A percentile compares a stretch with the other conserved stretches of the same genome.
Conservation (phyloP, 2,888 invertebrate species). For the Crepidodera aurea region DNA sequence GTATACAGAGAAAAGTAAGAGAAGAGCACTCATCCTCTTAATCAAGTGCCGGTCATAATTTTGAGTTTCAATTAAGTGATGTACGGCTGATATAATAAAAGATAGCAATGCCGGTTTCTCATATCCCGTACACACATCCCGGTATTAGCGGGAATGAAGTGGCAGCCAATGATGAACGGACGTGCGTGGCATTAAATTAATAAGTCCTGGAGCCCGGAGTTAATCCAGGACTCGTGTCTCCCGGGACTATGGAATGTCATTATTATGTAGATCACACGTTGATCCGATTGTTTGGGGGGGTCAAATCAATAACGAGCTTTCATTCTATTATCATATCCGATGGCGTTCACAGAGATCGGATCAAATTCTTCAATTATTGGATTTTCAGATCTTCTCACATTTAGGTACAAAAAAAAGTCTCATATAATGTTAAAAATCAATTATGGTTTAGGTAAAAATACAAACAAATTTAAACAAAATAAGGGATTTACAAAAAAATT, state of each 20-base stretch:
- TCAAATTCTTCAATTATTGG: background rate
- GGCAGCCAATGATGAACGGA: conserved; percentile 62
- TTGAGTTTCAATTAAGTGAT: conserved; percentile 59
- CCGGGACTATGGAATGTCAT: conserved; percentile 59
- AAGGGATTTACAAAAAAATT: no score
- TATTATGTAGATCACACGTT: conserved; percentile 64
- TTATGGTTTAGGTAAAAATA: no score
- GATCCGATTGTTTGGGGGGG: conserved; percentile 60
- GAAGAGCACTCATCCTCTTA: conserved; percentile 42
- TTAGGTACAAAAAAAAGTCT: no score
- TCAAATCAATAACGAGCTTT: conserved; percentile 56
- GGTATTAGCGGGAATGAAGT: conserved; percentile 58
- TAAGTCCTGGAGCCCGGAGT: conserved; percentile 59
- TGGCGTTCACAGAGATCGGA: background rate
- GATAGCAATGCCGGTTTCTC: conserved; percentile 57
- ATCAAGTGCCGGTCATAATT: conserved; percentile 55
- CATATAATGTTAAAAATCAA: no score
- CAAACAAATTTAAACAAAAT: no score
- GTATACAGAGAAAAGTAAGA: conserved; percentile 37
- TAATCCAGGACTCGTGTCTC: conserved; percentile 61
- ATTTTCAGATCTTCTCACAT: no score
- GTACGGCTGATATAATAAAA: conserved; percentile 56
- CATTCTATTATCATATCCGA: conserved; percentile 33
- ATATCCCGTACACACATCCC: conserved; percentile 54
- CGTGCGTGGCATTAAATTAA: conserved; percentile 63